These are phyloP conservation scores for Xiphophorus couchianus DNA, from an alignment of 2,113 vertebrate genomes.

Conservation along the genomic window DNA sequence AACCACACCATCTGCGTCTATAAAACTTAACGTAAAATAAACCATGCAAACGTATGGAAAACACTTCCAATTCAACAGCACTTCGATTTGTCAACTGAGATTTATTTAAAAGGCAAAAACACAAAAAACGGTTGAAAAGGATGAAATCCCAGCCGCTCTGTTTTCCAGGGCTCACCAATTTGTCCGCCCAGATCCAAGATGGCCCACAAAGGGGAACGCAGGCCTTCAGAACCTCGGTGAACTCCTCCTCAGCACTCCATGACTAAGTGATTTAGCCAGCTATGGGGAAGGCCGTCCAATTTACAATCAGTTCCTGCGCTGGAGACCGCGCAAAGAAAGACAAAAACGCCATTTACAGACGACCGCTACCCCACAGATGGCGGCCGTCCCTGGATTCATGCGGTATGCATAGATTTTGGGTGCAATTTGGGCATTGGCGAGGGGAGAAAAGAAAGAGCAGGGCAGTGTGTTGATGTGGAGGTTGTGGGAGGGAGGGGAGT, in stretches of 20 bases:
- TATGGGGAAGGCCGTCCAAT: constrained; percentile 62
- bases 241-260: constrained; percentile 47
- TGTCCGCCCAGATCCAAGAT: constrained; percentile 65
- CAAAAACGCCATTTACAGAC: constrained; percentile 60
- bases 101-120: constrained; percentile 68
- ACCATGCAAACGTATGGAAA: constrained; percentile 39
- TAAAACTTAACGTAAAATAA: constrained; percentile 45
- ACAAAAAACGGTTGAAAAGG: constrained; percentile 49
- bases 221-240: constrained; percentile 65
- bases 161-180: constrained; percentile 60
- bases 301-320: constrained; percentile 66
- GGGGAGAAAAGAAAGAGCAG: constrained; percentile 54
- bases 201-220: constrained; percentile 63
- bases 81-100: constrained; percentile 56
- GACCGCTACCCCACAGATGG: constrained; percentile 46
- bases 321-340: constrained; percentile 56
- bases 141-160: constrained; percentile 51
- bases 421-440: constrained; percentile 58
- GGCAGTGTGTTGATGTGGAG: constrained; percentile 56
- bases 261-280: constrained; percentile 78
- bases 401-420: constrained; percentile 68
- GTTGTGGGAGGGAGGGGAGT: constrained; percentile 23
- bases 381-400: constrained; percentile 58
- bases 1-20: constrained; percentile 34
- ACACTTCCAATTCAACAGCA: constrained; percentile 30